A percentile compares a stretch with the other conserved stretches of the same genome.
phyloP scores from a whole-genome alignment of 2,888 invertebrate genomes.

The Octonoba sinensis region DNA sequence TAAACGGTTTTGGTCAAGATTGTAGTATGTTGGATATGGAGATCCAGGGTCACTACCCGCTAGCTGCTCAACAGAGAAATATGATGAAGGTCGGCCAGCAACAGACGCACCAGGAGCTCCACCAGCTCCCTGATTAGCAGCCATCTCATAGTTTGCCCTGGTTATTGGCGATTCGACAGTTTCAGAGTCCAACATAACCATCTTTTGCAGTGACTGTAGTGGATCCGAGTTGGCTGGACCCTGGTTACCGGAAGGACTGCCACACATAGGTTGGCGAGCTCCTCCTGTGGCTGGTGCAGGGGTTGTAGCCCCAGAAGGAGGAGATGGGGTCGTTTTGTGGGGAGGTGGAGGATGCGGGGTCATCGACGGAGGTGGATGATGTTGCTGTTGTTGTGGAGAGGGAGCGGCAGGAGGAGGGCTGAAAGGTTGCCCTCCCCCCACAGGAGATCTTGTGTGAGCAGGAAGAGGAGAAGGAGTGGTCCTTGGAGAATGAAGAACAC shows the following conservation, averaged over 20 bases:
- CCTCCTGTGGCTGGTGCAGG: slow-evolving; percentile 10
- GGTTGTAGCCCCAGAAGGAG: slow-evolving; percentile 30
- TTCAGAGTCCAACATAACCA: slow-evolving; percentile 67
- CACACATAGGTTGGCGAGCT: slow-evolving; percentile 36
- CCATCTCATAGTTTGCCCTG: slow-evolving; percentile 64
- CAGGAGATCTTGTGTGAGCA: slow-evolving; percentile 53
- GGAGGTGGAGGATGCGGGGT: slow-evolving; percentile 46
- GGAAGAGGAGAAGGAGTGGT: slow-evolving; percentile 66
- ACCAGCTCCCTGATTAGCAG: slow-evolving; percentile 40
- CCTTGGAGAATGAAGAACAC: slow-evolving; percentile 64
- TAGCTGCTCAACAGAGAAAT: slow-evolving; percentile 63
- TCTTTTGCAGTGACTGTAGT: slow-evolving; percentile 68
- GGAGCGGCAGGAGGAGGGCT: slow-evolving; percentile 58
- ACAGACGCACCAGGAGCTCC: slow-evolving; percentile 6
- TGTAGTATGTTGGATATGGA: slow-evolving; percentile 67
- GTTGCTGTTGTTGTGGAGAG: slow-evolving; percentile 43
- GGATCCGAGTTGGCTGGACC: slow-evolving; percentile 64
- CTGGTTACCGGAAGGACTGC: slow-evolving; percentile 31
- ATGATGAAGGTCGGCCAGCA: slow-evolving; percentile 51
- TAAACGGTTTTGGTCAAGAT: slow-evolving; percentile 66
- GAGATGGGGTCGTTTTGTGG: slow-evolving; percentile 50
- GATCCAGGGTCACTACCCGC: slow-evolving; percentile 65
- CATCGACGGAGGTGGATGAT: slow-evolving; percentile 54
- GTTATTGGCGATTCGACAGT: slow-evolving; percentile 62
- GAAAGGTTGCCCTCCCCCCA: slow-evolving; percentile 33